Evolutionary conservation across 1,140 invertebrate species (phyloP).

Genomic region (Papilio polyxenes): DNA sequence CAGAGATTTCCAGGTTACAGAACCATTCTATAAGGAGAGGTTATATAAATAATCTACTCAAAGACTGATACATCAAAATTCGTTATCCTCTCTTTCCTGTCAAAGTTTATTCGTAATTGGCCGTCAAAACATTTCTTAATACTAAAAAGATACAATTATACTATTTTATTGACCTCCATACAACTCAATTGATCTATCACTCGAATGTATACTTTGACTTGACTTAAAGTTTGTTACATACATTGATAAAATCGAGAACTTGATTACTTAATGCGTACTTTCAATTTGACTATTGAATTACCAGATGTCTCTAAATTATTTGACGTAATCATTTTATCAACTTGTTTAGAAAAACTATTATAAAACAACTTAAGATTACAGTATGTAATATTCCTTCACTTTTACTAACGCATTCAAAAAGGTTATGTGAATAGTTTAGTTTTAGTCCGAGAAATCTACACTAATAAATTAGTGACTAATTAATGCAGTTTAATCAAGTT

Average conservation of each 20-base stretch:
- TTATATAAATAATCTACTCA: background rate
- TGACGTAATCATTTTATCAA: background rate
- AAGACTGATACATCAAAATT: background rate
- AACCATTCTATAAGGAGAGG: background rate
- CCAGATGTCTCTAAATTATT: background rate
- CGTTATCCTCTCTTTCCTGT: background rate
- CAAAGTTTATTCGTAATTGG: too few relatives aligned
- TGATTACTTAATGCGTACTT: background rate
- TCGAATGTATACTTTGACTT: background rate
- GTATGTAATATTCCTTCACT: too few relatives aligned
- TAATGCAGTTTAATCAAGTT: too few relatives aligned
- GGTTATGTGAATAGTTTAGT: too few relatives aligned
- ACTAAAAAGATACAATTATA: background rate
- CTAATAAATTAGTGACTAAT: too few relatives aligned
- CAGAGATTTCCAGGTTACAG: too few relatives aligned
- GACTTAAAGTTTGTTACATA: background rate
- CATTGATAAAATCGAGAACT: background rate
- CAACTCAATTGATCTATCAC: background rate
- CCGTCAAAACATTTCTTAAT: background rate
- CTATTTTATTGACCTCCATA: conserved; percentile 6
- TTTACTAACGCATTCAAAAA: too few relatives aligned
- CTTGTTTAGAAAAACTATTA: background rate
- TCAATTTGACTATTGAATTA: conserved; percentile 12
- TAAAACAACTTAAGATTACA: too few relatives aligned
- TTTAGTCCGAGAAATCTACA: too few relatives aligned